phyloP scores from a whole-genome alignment of 1,140 invertebrate species.

The Sinonovacula constricta region DNA sequence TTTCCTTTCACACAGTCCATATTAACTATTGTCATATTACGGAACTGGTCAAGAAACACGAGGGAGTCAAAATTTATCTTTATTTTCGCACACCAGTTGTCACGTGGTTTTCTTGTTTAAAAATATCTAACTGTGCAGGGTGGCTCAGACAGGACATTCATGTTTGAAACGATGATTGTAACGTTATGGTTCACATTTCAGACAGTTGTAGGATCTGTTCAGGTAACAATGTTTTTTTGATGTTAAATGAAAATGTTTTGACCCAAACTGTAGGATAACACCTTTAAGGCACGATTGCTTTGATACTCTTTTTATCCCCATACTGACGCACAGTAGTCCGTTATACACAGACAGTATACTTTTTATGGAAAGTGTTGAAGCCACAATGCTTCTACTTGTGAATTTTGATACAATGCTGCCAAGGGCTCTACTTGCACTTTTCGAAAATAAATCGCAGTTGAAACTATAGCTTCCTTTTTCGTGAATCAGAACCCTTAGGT shows the following conservation, averaged over 20 bases:
- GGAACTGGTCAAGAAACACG: background rate
- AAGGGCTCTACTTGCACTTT: slow-evolving; percentile 35
- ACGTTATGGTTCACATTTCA: too few relatives aligned
- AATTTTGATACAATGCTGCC: slow-evolving; percentile 38
- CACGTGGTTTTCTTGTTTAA: too few relatives aligned
- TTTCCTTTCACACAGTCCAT: background rate
- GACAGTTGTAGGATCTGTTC: too few relatives aligned
- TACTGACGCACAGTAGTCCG: slow-evolving; percentile 41
- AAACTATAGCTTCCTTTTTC: too few relatives aligned
- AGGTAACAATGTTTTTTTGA: too few relatives aligned
- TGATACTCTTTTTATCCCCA: slow-evolving; percentile 39
- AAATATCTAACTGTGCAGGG: too few relatives aligned
- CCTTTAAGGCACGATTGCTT: slow-evolving; percentile 6
- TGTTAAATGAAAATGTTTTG: slow-evolving; percentile 14
- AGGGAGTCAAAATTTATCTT: background rate
- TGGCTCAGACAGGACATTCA: too few relatives aligned
- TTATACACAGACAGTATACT: slow-evolving; percentile 28
- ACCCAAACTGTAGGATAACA: slow-evolving; percentile 10
- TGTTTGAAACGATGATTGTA: too few relatives aligned
- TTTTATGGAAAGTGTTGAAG: slow-evolving; percentile 39
- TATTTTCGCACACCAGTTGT: background rate
- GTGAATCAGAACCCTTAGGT: too few relatives aligned
- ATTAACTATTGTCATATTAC: background rate
- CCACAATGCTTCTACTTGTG: slow-evolving; percentile 30
- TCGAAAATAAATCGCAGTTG: slow-evolving; percentile 8